These are phyloP conservation scores for Euzophera pinguis DNA, from an alignment of 2,888 invertebrate genomes.

Conservation along the genomic window DNA sequence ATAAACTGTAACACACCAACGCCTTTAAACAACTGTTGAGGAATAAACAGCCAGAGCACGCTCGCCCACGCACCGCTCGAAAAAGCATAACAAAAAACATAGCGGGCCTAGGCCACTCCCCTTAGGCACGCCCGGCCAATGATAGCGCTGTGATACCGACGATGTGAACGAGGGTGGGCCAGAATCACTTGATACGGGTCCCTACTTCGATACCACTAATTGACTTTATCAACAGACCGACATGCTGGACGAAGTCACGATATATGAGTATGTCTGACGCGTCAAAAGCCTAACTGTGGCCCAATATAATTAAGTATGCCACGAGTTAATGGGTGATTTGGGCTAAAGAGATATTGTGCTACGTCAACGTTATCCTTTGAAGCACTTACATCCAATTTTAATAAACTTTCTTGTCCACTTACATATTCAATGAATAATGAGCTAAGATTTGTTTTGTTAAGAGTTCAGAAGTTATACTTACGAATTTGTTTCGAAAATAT, in stretches of 20 bases:
- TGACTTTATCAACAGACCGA: slow-evolving; percentile 80
- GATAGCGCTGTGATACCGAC: slow-evolving; percentile 46
- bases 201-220: slow-evolving; percentile 77
- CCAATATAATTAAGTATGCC: slow-evolving; percentile 71
- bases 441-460: neutral
- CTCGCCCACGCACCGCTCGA: slow-evolving; percentile 67
- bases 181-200: slow-evolving; percentile 71
- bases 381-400: slow-evolving; percentile 11
- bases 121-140: slow-evolving; percentile 64
- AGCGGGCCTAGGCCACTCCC: slow-evolving; percentile 67
- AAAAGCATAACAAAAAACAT: slow-evolving; percentile 68
- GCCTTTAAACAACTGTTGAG: slow-evolving; percentile 74
- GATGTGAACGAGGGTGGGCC: slow-evolving; percentile 64
- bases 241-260: slow-evolving; percentile 77
- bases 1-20: slow-evolving; percentile 77
- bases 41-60: slow-evolving; percentile 61
- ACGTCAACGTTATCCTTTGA: slow-evolving; percentile 10
- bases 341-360: slow-evolving; percentile 33
- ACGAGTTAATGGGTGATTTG: slow-evolving; percentile 64
- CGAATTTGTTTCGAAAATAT: no score
- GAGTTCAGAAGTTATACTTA: neutral
- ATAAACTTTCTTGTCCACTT: slow-evolving; percentile 5
- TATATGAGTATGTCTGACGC: slow-evolving; percentile 75
- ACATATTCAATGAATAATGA: neutral
- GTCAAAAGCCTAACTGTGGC: slow-evolving; percentile 76